Base-by-base conservation (phyloP, 2,113 vertebrate genomes). In the Halcyon senegalensis region DNA sequence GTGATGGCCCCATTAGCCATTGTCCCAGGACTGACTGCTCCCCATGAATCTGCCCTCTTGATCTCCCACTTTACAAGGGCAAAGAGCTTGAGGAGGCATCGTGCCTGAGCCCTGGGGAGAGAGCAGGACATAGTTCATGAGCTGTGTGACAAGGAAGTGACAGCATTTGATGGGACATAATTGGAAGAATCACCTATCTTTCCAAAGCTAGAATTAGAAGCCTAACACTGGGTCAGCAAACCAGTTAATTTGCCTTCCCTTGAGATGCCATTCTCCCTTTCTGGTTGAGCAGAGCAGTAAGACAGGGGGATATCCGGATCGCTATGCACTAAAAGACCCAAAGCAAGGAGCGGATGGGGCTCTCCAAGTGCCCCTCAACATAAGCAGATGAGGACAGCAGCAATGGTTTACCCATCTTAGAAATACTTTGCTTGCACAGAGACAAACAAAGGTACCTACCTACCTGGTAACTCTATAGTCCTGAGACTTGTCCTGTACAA, bases 401-500 rank as follows among this genome's bases (percentile, higher is more conserved):
- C 37, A 58, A 27, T 15, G 4, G 1, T 48, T 83, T 63, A 51
- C 12, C n/a, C 56, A 24, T 21, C 50, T 85, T 10, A 81, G 60
- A 70, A 69, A 59, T 39, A 41, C 5, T 77, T 63, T 56, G 9
- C 68, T 77, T 63, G 25, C 16, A 48, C 30, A 78, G 60, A 67
- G 19, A 33, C 70, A 86, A 89, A 59, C 39, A 78, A 33, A 7
- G 1, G 37, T 46, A 16, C 39, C 46, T n/a, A 16, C 39, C 46
- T n/a, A 16, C 56, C 56, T 59, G 76, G 92, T 90, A 92, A 95
- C 33, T 77, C 59, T 55, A 72, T 48, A 89, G 46, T 78, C 16
- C 83, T 64, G 84, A 92, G 76, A 63, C 68, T 58, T 75, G 67
- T 58, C 46, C 75, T 83, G 72, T 10, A 25, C 75, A 67, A 91